Base-by-base conservation (phyloP, 2,888 invertebrate genomes). In the Leptinotarsa haldemani region DNA sequence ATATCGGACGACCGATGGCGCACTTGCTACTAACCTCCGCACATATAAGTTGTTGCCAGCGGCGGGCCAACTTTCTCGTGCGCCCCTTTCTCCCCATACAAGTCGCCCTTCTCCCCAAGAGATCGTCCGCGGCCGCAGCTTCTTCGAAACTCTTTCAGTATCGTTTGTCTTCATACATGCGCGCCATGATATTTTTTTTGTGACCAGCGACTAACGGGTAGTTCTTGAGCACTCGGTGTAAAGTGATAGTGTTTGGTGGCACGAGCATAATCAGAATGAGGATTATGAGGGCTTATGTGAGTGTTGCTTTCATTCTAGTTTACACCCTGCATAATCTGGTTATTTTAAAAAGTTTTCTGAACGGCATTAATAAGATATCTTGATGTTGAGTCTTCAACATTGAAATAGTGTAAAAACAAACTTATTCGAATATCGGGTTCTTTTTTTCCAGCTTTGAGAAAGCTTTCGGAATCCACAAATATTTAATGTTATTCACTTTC, bases 11-110 rank as follows among this genome's bases (percentile, higher is more conserved):
- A 71, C 66, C 66, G 13, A 47, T 69, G 73, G 69, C 69, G 69
- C 22, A 68, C 12, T 18, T 25, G 4, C 30, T 4, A n/a, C 56
- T 58, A 25, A 46, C 68, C 53, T 25, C 65, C 68, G 20, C 40
- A 30, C 46, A 20, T n/a, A 56, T 52, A 50, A 53, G 65, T 18
- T 22, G 47, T 20, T 48, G 76, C 74, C 74, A 74, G 66, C 76
- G 74, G 67, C 76, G 71, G 80, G 78, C 73, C 83, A 85, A 85
- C 85, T 85, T 85, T 85, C 85, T 84, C 77, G 80, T 69, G 78
- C 79, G 81, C 84, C 82, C 85, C 84, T 84, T 85, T 85, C 84
- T 83, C 84, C 82, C 84, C 80, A 77, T 80, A 79, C 79, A 80
- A 75, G 65, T 75, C 73, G 77, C 80, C 81, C 80, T 80, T 78